phyloP scores from a whole-genome alignment of 2,797 vertebrate species.

The Remorina albescens region DNA sequence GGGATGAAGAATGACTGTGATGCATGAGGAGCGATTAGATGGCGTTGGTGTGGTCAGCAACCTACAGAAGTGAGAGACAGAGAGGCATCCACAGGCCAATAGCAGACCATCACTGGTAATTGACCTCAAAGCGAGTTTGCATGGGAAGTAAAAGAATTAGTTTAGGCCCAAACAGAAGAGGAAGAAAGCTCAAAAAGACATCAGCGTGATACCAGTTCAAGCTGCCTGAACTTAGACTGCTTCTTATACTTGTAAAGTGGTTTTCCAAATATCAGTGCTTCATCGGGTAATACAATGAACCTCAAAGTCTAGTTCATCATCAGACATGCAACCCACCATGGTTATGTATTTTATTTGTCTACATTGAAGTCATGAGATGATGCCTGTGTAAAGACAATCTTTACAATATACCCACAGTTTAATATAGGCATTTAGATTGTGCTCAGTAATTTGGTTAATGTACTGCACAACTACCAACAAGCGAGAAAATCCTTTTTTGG shows the following conservation, averaged over 20 bases:
- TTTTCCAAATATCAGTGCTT: too few relatives aligned
- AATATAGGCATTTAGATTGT: background rate
- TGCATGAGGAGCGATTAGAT: slow-evolving; percentile 71
- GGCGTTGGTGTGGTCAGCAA: slow-evolving; percentile 38
- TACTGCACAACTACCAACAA: background rate
- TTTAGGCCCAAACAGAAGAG: slow-evolving; percentile 20
- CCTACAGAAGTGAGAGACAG: slow-evolving; percentile 23
- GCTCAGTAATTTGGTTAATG: background rate
- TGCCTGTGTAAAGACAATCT: too few relatives aligned
- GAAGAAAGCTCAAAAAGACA: background rate
- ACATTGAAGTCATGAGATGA: background rate
- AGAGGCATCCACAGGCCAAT: background rate
- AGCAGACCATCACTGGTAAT: slow-evolving; percentile 44
- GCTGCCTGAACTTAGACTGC: too few relatives aligned
- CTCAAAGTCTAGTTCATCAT: background rate
- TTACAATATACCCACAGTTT: background rate
- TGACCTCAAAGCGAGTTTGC: slow-evolving; percentile 49
- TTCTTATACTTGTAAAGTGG: too few relatives aligned
- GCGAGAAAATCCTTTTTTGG: background rate
- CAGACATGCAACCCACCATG: background rate
- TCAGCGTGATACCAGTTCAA: background rate
- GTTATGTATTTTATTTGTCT: background rate
- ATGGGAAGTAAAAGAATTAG: slow-evolving; percentile 45
- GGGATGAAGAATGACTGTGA: slow-evolving; percentile 63
- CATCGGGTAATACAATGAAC: background rate